A percentile compares a stretch with the other conserved stretches of the same genome.
phyloP scores from a whole-genome alignment of 2,797 vertebrate genomes.

The Diglossa cyanea region DNA sequence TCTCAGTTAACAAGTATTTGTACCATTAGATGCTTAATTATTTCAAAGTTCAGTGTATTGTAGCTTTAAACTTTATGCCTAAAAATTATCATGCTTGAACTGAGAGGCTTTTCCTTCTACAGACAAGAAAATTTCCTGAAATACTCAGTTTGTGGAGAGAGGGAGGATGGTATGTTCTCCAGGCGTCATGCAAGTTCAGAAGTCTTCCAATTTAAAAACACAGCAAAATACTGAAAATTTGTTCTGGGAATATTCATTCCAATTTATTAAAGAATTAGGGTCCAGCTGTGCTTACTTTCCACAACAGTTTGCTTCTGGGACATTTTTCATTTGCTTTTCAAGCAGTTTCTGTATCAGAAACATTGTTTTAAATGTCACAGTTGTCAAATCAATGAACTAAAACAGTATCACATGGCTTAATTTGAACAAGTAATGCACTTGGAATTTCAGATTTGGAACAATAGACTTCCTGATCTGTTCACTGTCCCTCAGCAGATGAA shows the following conservation, averaged over 20 bases:
- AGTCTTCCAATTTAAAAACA: slow-evolving; percentile 20
- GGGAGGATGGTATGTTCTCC: not conserved
- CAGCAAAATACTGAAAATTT: not conserved
- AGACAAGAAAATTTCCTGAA: not conserved
- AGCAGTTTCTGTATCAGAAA: slow-evolving; percentile 63
- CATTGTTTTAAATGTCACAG: slow-evolving; percentile 62
- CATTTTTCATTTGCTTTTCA: slow-evolving; percentile 59
- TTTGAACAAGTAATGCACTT: slow-evolving; percentile 59
- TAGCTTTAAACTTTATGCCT: not conserved
- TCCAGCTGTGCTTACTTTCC: slow-evolving; percentile 56
- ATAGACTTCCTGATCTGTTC: slow-evolving; percentile 55
- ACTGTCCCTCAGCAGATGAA: slow-evolving; percentile 48
- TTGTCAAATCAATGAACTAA: slow-evolving; percentile 65
- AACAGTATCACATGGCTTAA: slow-evolving; percentile 61
- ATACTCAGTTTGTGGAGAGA: not conserved
- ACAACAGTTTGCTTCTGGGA: slow-evolving; percentile 50
- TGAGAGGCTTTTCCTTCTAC: not conserved
- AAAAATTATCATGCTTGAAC: not conserved
- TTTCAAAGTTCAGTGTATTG: not conserved
- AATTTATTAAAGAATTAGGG: slow-evolving; percentile 47
- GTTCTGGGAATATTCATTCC: slow-evolving; percentile 35
- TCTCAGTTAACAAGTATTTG: not conserved
- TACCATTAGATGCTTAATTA: not conserved
- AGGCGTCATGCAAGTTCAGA: slow-evolving; percentile 27
- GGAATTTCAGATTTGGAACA: slow-evolving; percentile 60